Percentiles rank a stretch among this genome's conserved stretches.
Evolutionary conservation across 2,888 invertebrate species (phyloP).

Genomic region (Gnatocerus cornutus): DNA sequence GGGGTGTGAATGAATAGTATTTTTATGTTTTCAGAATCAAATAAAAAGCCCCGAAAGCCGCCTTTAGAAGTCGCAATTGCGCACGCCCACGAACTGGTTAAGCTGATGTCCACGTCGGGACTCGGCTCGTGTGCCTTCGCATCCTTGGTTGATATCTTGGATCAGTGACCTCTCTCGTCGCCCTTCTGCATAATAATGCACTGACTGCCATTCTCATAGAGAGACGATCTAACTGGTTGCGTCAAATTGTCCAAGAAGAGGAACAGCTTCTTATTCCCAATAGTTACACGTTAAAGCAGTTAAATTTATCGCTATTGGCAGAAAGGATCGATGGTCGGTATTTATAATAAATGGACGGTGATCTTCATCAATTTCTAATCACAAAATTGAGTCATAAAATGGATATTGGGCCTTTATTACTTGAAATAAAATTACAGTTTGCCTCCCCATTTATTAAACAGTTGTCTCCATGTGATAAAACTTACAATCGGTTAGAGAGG

Average conservation of each 20-base stretch:
- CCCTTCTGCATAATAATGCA: slow-evolving; percentile 49
- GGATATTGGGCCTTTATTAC: neutral
- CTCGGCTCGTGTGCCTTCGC: slow-evolving; percentile 97
- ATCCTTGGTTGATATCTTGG: slow-evolving; percentile 88
- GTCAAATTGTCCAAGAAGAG: slow-evolving; percentile 40
- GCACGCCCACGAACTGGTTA: slow-evolving; percentile 91
- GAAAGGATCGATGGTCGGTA: slow-evolving; percentile 28
- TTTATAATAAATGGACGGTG: slow-evolving; percentile 25
- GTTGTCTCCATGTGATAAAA: slow-evolving; percentile 40
- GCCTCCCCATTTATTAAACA: slow-evolving; percentile 32
- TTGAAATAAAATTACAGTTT: slow-evolving; percentile 23
- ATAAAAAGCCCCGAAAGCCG: slow-evolving; percentile 91
- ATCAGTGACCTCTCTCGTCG: slow-evolving; percentile 73
- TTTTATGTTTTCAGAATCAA: slow-evolving; percentile 80
- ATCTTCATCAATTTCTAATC: slow-evolving; percentile 23
- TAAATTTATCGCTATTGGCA: slow-evolving; percentile 32
- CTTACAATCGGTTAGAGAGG: slow-evolving; percentile 56
- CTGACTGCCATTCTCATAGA: slow-evolving; percentile 49
- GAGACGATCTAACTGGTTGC: slow-evolving; percentile 46
- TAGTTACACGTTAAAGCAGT: slow-evolving; percentile 32
- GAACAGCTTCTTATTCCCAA: slow-evolving; percentile 45
- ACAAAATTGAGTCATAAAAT: slow-evolving; percentile 8
- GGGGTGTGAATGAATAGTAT: no score
- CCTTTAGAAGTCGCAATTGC: slow-evolving; percentile 94
- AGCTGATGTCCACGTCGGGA: slow-evolving; percentile 91